These are phyloP conservation scores for Anodontia alba DNA, from an alignment of 2,888 invertebrate species.

Conservation along the genomic window DNA sequence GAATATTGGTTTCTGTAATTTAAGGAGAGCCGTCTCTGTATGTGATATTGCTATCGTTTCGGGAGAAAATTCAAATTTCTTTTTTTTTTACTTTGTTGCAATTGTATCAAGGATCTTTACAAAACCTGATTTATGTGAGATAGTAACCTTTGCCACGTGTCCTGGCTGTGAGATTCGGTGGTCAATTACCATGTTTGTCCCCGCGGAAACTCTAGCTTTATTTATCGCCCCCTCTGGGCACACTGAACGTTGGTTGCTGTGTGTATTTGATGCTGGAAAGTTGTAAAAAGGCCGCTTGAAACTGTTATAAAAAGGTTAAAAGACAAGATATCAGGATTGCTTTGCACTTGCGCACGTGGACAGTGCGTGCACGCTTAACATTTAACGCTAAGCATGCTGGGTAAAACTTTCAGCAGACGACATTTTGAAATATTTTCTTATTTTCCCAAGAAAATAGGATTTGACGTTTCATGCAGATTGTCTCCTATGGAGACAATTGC, in stretches of 20 bases:
- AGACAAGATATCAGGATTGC: not conserved
- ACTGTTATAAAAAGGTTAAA: not conserved
- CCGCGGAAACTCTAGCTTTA: not conserved
- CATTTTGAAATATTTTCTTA: too few species aligned
- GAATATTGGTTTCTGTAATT: not conserved
- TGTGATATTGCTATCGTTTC: not conserved
- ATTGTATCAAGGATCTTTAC: not conserved
- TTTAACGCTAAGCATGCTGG: too few species aligned
- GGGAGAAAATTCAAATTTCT: not conserved
- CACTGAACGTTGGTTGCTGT: not conserved
- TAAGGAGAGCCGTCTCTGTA: not conserved
- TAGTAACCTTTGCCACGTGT: not conserved
- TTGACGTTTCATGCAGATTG: too few species aligned
- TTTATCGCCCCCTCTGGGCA: not conserved
- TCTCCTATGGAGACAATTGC: too few species aligned
- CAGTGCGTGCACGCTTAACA: not conserved
- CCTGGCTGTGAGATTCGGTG: not conserved
- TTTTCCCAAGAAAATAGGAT: too few species aligned
- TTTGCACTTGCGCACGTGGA: not conserved
- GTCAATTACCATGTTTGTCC: not conserved
- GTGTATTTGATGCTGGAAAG: not conserved
- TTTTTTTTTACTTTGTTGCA: not conserved
- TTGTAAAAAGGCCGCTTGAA: not conserved
- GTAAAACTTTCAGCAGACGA: too few species aligned
- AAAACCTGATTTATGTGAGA: not conserved